Base-by-base conservation (phyloP, 2,888 invertebrate species). In the Invenusta paracnida region DNA sequence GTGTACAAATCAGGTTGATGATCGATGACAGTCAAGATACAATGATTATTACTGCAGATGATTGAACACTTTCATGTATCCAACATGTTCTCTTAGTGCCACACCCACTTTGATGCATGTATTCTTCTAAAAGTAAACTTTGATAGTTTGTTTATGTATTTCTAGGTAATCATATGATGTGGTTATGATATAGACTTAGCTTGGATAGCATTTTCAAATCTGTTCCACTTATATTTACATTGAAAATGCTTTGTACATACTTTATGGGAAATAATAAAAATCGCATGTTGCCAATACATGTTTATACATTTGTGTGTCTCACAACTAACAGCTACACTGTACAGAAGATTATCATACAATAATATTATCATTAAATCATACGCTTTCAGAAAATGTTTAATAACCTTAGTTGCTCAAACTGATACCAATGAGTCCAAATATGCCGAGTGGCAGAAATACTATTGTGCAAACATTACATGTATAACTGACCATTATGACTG, bases 271-370 rank as follows among this genome's bases (percentile, higher is more conserved):
- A 73, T 73, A 73, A 73, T 73, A 73, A n/a, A 73, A 73, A n/a
- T 73, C 17, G 17, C 2, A n/a, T 73, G 5, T 73, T 23, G 23
- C 2, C 25, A 73, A 5, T 13, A 73, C 73, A 73, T 73, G 17
- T 73, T 73, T 73, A 73, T 73, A 73, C 73, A 73, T 73, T 73
- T 5, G 73, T 5, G 73, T 73, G 17, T 73, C 73, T 73, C 73
- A 73, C 73, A 73, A 73, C 73, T 73, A 73, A 73, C 73, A 73
- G 73, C 2, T 73, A 73, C 73, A 73, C 73, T 73, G 27, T 73
- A 73, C 27, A 73, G 73, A 73, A 23, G 73, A 23, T 25, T 73
- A 73, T 73, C 11, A 73, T 73, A 73, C 73, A 48, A 11, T 17
- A 48, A 48, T 11, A 48, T n/a, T n/a, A n/a, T n/a, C n/a, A n/a